Evolutionary conservation across 1,140 invertebrate genomes (phyloP), one percentile per base, ranked within the genome.

Genomic region (Drosophila carrolli): DNA sequence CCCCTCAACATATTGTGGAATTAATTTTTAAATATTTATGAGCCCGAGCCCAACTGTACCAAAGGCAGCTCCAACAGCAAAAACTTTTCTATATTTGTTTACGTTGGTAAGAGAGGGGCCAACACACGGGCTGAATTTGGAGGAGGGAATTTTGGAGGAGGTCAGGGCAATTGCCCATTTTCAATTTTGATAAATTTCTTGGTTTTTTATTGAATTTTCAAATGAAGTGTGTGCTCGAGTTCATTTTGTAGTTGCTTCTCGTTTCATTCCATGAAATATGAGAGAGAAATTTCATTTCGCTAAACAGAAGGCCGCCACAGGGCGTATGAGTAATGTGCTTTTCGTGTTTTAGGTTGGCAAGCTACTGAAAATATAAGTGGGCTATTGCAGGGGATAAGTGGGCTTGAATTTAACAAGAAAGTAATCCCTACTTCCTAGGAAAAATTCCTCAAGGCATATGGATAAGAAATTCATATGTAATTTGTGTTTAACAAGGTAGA

Each of bases 11-110:
- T 89, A 90, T 89, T 89, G 85, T 81, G 85, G 90, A 89, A 89
- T 89, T 89, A 89, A 89, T 89, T 89, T 89, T 89, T 89, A 89
- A 89, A 89, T 89, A 89, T 89, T 89, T 89, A 89, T 89, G 81
- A 89, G 78, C 47, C 41, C 65, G 11, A n/a, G 27, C 65, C 14
- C 5, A 63, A 74, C 41, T 73, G 55, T 67, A 62, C 29, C 50
- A 44, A 46, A 44, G 40, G 71, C 63, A 56, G 51, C 58, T 58
- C 23, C 27, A 47, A 23, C 19, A 14, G 11, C 10, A 59, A 40
- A 54, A 75, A 73, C 29, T 57, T 75, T 59, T 65, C 62, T 43
- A 46, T 81, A 81, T 81, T 81, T 81, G 79, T 81, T 81, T 81
- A 81, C 56, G 67, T 67, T 77, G 58, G 66, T 2, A 5, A 9